Base-by-base conservation (phyloP, 1,140 invertebrate genomes). In the Lepidurus packardi region DNA sequence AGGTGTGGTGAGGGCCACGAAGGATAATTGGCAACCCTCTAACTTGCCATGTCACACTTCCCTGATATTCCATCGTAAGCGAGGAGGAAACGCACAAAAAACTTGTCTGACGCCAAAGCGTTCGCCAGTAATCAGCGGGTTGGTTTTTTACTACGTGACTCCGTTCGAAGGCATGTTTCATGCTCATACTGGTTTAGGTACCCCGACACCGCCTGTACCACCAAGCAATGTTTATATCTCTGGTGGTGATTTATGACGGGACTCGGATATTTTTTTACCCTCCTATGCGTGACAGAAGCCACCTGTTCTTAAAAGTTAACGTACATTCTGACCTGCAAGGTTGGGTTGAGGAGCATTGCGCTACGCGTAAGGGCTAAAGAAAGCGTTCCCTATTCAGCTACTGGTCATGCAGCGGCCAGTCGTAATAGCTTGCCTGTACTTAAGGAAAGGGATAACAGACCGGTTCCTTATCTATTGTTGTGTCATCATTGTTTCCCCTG, bases 171-270 rank as follows among this genome's bases (percentile, higher is more conserved):
- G 16, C 53, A 65, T 65, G 53, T 65, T 65, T 16, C 13, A 21
- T n/a, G 53, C 53, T 65, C 6, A 21, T n/a, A 6, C n/a, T 21
- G 21, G 53, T 65, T 65, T 65, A 65, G 16, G 53, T n/a, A 65
- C 53, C 53, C 53, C 53, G 53, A 65, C 7, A 65, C 53, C 53
- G 53, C 53, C 53, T 21, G n/a, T 65, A 65, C 53, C 53, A 65
- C 53, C 53, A 65, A 65, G n/a, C 53, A 65, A 65, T 13, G 16
- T 65, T 21, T 65, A 65, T 21, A n/a, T 21, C 53, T 21, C 34
- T 65, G 53, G 53, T 65, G 34, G 34, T 65, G 53, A 65, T 65
- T 65, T 65, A 65, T n/a, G 53, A n/a, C 3, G 53, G 53, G 21
- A 65, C 53, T 65, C 34, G 2, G 8, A 8, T 65, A 21, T 9